Conservation (phyloP, 2,888 invertebrate species). For the Alsophila aescularia region DNA sequence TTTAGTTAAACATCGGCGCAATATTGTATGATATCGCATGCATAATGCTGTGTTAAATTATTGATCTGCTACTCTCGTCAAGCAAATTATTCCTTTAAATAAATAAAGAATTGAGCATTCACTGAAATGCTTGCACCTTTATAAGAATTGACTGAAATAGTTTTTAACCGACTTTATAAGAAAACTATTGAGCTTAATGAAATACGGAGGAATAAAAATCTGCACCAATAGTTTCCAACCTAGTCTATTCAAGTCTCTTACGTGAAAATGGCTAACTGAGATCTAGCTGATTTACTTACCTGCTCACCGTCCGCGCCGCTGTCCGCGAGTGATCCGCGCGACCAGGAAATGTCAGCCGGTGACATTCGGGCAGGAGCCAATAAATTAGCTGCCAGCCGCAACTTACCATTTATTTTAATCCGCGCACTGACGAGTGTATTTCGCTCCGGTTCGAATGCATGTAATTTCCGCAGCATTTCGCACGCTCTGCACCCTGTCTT, state of each 20-base stretch:
- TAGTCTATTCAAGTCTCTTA: background rate
- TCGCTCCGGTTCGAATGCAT: constrained; percentile 30
- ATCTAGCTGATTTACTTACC: constrained; percentile 9
- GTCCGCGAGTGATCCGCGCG: constrained; percentile 18
- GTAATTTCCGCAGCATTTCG: constrained; percentile 30
- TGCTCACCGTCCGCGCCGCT: constrained; percentile 17
- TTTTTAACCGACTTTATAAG: too few relatives aligned
- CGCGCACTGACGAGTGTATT: constrained; percentile 29
- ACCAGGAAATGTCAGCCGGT: constrained; percentile 32
- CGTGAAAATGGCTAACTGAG: background rate
- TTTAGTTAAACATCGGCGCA: background rate
- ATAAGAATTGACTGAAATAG: too few relatives aligned
- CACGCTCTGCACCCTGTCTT: constrained; percentile 32
- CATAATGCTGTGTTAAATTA: background rate
- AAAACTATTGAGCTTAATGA: too few relatives aligned
- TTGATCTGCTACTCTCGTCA: background rate
- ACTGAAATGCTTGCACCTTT: too few relatives aligned
- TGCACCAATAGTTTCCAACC: background rate
- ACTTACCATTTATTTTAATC: constrained; percentile 25
- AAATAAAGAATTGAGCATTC: too few relatives aligned
- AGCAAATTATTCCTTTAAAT: background rate
- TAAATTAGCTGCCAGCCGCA: constrained; percentile 27
- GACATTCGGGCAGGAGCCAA: constrained; percentile 28
- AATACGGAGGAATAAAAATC: too few relatives aligned
- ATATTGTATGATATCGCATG: background rate